Percentiles rank a stretch among this genome's conserved stretches.
Conservation (phyloP, 2,888 invertebrate species). For the Pachycephus smyrnensis region DNA sequence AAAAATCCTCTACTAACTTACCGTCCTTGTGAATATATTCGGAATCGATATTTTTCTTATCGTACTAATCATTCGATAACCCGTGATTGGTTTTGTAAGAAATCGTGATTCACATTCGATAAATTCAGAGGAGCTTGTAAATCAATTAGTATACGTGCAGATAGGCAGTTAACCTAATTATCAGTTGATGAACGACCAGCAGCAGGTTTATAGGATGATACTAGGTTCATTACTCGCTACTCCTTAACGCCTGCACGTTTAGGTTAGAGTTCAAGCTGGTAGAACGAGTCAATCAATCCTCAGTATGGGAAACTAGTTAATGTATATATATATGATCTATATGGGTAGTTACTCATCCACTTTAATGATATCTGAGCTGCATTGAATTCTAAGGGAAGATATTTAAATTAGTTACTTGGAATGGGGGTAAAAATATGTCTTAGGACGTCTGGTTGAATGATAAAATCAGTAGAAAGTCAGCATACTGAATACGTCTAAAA, state of each 20-base stretch:
- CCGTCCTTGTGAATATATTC: background rate
- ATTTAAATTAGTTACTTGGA: no score
- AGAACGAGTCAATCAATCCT: constrained; percentile 45
- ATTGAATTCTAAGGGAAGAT: no score
- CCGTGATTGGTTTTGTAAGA: background rate
- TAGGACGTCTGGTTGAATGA: no score
- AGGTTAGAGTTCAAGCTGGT: constrained; percentile 30
- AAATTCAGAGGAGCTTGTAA: background rate
- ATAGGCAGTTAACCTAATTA: constrained; percentile 18
- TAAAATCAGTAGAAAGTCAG: no score
- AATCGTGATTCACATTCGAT: background rate
- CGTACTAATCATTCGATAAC: background rate
- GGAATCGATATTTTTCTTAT: background rate
- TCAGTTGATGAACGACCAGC: constrained; percentile 6
- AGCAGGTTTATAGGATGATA: background rate
- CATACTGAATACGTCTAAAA: no score
- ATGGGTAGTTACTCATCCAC: no score
- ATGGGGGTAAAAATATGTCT: no score
- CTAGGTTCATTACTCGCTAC: background rate
- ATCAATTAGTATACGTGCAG: constrained; percentile 16
- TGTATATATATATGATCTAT: background rate
- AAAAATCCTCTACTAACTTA: background rate
- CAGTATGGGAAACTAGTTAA: constrained; percentile 40
- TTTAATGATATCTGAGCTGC: no score
- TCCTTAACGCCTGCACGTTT: constrained; percentile 12